phyloP scores from a whole-genome alignment of 1,140 invertebrate genomes.

The Antheraea mylitta region DNA sequence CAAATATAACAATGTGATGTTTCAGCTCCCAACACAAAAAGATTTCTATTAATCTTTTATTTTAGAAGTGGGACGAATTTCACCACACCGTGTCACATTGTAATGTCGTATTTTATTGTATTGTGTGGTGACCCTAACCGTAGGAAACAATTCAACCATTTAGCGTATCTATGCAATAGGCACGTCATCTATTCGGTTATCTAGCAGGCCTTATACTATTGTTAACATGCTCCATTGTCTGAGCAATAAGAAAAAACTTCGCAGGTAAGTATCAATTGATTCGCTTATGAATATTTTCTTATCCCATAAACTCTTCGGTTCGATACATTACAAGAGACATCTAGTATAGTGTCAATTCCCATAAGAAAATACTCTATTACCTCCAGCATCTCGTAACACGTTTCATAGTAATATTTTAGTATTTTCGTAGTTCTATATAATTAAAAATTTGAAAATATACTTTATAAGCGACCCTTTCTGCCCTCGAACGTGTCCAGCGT shows the following conservation, averaged over 20 bases:
- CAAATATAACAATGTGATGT: not conserved
- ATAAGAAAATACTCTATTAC: not conserved
- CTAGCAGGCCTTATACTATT: constrained; percentile 11
- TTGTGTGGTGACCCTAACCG: constrained; percentile 34
- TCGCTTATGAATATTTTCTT: not conserved
- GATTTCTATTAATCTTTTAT: not conserved
- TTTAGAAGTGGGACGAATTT: not conserved
- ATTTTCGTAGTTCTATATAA: too few relatives aligned
- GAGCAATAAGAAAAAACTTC: constrained; percentile 1
- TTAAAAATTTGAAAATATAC: too few relatives aligned
- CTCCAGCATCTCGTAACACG: too few relatives aligned
- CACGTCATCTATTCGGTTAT: constrained; percentile 7
- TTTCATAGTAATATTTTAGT: too few relatives aligned
- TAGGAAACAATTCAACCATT: constrained; percentile 60
- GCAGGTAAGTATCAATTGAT: constrained; percentile 7
- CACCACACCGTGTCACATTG: not conserved
- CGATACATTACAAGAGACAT: not conserved
- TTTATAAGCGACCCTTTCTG: too few relatives aligned
- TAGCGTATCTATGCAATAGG: constrained; percentile 61
- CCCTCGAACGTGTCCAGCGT: too few relatives aligned
- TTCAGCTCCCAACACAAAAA: not conserved
- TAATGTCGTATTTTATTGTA: not conserved
- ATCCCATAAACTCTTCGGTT: not conserved
- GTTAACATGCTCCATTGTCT: constrained; percentile 8
- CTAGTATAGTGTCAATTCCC: not conserved